Percentiles rank a stretch among this genome's conserved stretches.
phyloP scores from a whole-genome alignment of 2,113 vertebrate genomes.

The Trogon surrucura region DNA sequence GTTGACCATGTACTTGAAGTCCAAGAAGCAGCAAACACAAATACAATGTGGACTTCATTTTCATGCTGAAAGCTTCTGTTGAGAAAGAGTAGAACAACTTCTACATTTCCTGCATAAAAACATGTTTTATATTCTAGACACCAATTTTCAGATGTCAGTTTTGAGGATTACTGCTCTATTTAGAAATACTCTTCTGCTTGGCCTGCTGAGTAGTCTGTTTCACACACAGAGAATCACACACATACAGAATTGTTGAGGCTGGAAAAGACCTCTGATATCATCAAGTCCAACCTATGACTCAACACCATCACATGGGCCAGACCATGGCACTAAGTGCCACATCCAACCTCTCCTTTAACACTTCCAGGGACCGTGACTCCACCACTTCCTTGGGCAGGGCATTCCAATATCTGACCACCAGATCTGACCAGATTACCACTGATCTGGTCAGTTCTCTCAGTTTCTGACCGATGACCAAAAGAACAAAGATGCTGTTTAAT shows the following conservation, averaged over 20 bases:
- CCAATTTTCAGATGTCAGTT: neutral
- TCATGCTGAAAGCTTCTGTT: constrained; percentile 36
- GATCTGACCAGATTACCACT: too few relatives aligned
- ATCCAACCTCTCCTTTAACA: too few relatives aligned
- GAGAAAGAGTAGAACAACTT: neutral
- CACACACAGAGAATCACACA: too few relatives aligned
- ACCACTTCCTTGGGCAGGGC: too few relatives aligned
- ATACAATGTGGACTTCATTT: constrained; percentile 48
- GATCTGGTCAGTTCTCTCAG: neutral
- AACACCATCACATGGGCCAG: too few relatives aligned
- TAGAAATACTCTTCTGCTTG: neutral
- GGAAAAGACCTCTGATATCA: too few relatives aligned
- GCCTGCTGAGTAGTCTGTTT: neutral
- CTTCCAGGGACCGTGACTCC: too few relatives aligned
- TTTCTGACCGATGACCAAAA: neutral
- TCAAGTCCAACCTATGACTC: too few relatives aligned
- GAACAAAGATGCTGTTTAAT: too few relatives aligned
- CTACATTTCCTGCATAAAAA: neutral
- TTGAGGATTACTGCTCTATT: neutral
- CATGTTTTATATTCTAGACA: neutral
- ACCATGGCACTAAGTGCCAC: too few relatives aligned
- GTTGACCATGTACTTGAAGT: constrained; percentile 45
- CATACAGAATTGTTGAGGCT: too few relatives aligned
- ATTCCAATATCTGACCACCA: too few relatives aligned
- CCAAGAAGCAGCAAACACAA: constrained; percentile 57